A percentile compares a stretch with the other conserved stretches of the same genome.
Evolutionary conservation across 1,140 invertebrate genomes (phyloP).

Genomic region (Eupeodes corollae): DNA sequence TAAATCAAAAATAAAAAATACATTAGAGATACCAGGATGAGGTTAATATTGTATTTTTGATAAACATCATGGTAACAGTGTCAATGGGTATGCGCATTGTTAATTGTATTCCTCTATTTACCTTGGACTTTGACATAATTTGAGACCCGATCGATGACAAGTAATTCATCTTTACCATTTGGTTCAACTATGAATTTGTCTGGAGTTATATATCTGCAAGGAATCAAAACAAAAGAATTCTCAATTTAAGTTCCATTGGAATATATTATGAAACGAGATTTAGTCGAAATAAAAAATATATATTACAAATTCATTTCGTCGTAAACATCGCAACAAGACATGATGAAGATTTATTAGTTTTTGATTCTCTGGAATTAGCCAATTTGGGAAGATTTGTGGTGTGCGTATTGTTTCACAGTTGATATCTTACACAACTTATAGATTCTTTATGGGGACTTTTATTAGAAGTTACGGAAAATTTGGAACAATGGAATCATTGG

Average conservation of each 20-base stretch:
- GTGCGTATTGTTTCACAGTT: too few relatives aligned
- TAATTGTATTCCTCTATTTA: constrained; percentile 25
- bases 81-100: too few relatives aligned
- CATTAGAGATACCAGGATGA: constrained; percentile 7
- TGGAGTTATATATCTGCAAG: constrained; percentile 53
- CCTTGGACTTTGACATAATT: constrained; percentile 54
- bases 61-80: too few relatives aligned
- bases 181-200: constrained; percentile 65
- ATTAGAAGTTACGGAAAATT: too few relatives aligned
- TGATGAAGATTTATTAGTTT: too few relatives aligned
- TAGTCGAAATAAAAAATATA: too few relatives aligned
- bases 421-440: too few relatives aligned
- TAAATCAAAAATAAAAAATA: constrained; percentile 8
- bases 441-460: too few relatives aligned
- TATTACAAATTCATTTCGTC: constrained; percentile 54
- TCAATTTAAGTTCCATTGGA: too few relatives aligned
- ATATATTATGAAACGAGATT: constrained; percentile 4
- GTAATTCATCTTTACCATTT: constrained; percentile 45
- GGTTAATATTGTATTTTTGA: neutral
- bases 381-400: too few relatives aligned
- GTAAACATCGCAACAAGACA: constrained; percentile 37
- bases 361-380: too few relatives aligned
- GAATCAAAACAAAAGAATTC: constrained; percentile 6
- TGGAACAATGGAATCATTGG: too few relatives aligned
- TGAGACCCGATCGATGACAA: constrained; percentile 60